Base-by-base conservation (phyloP, 2,113 vertebrate species). In the Gadus macrocephalus region DNA sequence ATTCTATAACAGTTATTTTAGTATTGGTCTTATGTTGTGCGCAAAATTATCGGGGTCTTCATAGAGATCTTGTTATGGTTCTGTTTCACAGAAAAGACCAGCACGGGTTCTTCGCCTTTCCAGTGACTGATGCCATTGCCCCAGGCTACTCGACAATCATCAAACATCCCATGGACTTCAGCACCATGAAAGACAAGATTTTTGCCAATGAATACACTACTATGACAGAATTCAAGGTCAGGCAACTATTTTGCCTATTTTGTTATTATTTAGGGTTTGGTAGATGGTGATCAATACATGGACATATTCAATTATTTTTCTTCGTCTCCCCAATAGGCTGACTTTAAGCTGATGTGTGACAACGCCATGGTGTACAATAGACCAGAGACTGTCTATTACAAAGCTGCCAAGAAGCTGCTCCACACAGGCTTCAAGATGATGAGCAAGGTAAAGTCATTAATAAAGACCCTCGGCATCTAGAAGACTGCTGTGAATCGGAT, bases 351-450 rank as follows among this genome's bases (percentile, higher is more conserved):
- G 81, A 98, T 99, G 97, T 99, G 97, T 81, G 97, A 99, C 79
- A 99, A 99, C 28, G 97, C 97, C 35, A 99, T 98, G 96, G 96
- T 97, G 5, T 99, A 99, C 89, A 99, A 99, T 91, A 92, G 96
- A 73, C 96, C 97, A 5, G 97, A 99, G 87, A 99, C 97, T 0
- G 97, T 99, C 71, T 99, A 99, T 88, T 99, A 99, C 90, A 99
- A 99, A 76, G 87, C 96, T 78, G 97, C 97, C 42, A 99, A 98
- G 93, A 99, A 99, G 87, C 93, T 99, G 68, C 95, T 99, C 3
- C 96, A 98, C 58, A 98, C 97, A 0, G 97, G 97, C 86, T 98
- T 99, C 87, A 99, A 98, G 91, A 98, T 99, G 97, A 99, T 99
- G 97, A 98, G 97, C 92, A 99, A 98, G 94, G 97, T 98, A 95